These are phyloP conservation scores for Habrosyne pyritoides DNA, from an alignment of 2,888 invertebrate species.

Conservation along the genomic window DNA sequence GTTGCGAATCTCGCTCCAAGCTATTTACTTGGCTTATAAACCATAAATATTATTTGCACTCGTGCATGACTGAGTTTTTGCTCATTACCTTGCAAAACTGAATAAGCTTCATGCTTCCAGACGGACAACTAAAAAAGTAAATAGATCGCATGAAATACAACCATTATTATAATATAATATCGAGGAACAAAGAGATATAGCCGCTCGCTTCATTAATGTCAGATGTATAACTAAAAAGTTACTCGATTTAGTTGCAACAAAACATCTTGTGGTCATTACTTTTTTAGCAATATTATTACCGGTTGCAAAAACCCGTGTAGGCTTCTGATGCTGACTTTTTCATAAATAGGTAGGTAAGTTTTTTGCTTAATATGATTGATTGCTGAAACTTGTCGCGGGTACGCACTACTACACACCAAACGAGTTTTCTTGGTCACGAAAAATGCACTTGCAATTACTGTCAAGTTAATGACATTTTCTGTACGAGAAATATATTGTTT, in stretches of 20 bases:
- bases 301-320: conserved; percentile 19
- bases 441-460: conserved; percentile 10
- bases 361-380: conserved; percentile 41
- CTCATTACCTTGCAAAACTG: conserved; percentile 48
- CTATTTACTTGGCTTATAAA: conserved; percentile 25
- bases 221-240: conserved; percentile 19
- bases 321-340: conserved; percentile 25
- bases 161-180: conserved; percentile 43
- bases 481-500: conserved; percentile 6
- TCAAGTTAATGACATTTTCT: conserved; percentile 5
- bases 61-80: conserved; percentile 51
- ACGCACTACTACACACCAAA: too few species aligned
- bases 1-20: conserved; percentile 34
- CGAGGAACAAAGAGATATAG: conserved; percentile 40
- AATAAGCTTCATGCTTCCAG: conserved; percentile 37
- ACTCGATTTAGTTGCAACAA: conserved; percentile 17
- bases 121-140: conserved; percentile 46
- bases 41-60: conserved; percentile 41
- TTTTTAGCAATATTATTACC: conserved; percentile 14
- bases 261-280: conserved; percentile 15
- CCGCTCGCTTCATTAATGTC: conserved; percentile 39
- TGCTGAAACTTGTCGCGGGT: conserved; percentile 32
- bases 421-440: conserved; percentile 13
- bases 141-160: conserved; percentile 47
- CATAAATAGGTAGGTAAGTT: conserved; percentile 11